A percentile compares a stretch with the other conserved stretches of the same genome.
Conservation (phyloP, 1,140 invertebrate species). For the Anagrus nilaparvatae region DNA sequence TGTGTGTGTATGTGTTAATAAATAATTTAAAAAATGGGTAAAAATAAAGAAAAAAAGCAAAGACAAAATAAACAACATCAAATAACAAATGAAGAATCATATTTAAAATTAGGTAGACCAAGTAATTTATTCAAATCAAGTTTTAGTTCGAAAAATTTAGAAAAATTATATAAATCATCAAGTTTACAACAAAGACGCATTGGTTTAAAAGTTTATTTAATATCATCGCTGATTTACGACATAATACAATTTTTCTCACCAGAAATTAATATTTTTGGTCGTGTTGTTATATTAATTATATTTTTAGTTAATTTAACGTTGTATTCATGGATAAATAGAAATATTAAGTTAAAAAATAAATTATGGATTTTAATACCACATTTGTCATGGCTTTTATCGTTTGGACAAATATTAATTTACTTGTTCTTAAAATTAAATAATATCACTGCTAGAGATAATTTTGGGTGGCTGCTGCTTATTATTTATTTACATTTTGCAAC, state of each 20-base stretch:
- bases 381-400: slow-evolving; percentile 52
- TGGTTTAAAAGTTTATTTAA: slow-evolving; percentile 65
- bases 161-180: slow-evolving; percentile 66
- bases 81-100: slow-evolving; percentile 40
- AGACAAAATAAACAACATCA: slow-evolving; percentile 15
- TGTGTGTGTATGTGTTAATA: no score
- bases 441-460: slow-evolving; percentile 45
- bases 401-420: slow-evolving; percentile 48
- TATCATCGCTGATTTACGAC: slow-evolving; percentile 58
- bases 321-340: slow-evolving; percentile 42
- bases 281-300: slow-evolving; percentile 44
- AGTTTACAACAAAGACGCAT: slow-evolving; percentile 62
- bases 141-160: slow-evolving; percentile 43
- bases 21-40: no score
- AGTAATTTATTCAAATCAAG: slow-evolving; percentile 35
- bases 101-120: slow-evolving; percentile 36
- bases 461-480: slow-evolving; percentile 72
- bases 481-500: slow-evolving; percentile 80
- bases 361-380: slow-evolving; percentile 49
- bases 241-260: slow-evolving; percentile 46
- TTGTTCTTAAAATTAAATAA: slow-evolving; percentile 45
- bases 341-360: slow-evolving; percentile 32
- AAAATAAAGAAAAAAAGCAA: no score
- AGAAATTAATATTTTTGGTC: slow-evolving; percentile 42
- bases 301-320: slow-evolving; percentile 44